A percentile compares a stretch with the other conserved stretches of the same genome.
Evolutionary conservation across 2,797 vertebrate species (phyloP).

Genomic region (Myotis daubentonii): DNA sequence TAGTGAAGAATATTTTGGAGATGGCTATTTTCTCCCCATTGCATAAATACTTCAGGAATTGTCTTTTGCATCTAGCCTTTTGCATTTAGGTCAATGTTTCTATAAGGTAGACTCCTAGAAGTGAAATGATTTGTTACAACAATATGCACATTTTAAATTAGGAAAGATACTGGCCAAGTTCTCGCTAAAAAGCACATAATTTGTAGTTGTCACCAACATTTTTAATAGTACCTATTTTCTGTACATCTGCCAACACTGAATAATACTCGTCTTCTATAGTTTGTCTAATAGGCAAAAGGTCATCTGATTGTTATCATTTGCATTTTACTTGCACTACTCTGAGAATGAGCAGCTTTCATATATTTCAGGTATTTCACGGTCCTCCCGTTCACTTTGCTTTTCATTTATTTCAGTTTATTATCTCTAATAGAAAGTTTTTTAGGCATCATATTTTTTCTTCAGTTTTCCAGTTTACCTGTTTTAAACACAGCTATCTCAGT

Average conservation of each 20-base stretch:
- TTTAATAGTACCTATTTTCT: not conserved
- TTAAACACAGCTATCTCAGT: not conserved
- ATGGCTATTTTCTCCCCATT: not conserved
- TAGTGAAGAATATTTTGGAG: not conserved
- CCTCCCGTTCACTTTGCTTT: not conserved
- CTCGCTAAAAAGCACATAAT: not conserved
- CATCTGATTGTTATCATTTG: not conserved
- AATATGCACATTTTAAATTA: not conserved
- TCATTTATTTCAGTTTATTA: not conserved
- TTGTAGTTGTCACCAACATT: not conserved
- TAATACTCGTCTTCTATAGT: not conserved
- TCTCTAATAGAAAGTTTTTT: not conserved
- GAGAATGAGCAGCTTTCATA: not conserved
- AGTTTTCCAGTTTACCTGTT: not conserved
- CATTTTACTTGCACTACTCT: not conserved
- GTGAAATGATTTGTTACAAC: slow-evolving; percentile 12
- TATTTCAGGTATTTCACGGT: not conserved
- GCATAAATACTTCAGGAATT: not conserved
- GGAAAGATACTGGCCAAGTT: not conserved
- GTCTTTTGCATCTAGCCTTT: not conserved
- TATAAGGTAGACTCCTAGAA: not conserved
- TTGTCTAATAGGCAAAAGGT: not conserved
- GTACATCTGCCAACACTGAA: not conserved
- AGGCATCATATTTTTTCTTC: not conserved
- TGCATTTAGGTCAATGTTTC: not conserved